Evolutionary conservation across 1,140 invertebrate genomes (phyloP), one percentile per base, ranked within the genome.

Genomic region (Marisa cornuarietis): DNA sequence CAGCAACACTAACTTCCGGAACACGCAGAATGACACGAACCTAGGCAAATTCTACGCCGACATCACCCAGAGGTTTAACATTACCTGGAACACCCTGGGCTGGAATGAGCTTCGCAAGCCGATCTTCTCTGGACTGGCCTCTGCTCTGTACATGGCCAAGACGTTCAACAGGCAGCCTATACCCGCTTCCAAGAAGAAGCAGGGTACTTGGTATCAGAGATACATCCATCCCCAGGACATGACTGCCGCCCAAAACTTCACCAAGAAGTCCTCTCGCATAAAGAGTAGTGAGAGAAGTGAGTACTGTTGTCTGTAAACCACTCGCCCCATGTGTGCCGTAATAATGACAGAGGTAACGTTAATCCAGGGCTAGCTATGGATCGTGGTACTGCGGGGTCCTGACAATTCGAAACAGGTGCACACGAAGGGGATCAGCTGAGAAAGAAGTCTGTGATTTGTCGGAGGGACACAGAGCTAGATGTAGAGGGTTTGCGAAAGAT

Each of bases 211-310:
- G 77, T 73, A 71, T 54, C 77, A 72, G 77, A 71, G 58, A 10
- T 6, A 10, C 49, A 54, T 24, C 65, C 63, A 83, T 52, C 85
- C 81, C 73, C 79, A 81, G 31, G 76, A 80, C 9, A 65, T 71
- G 65, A 76, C 71, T 52, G 81, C 78, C 42, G 85, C 83, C 31
- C 76, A 83, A 52, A 87, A 87, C 79, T 87, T 85, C 66, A 85
- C 83, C 18, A 78, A 83, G 18, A 20, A 76, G 54, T 83, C 84
- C 5, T 54, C 81, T 2, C 72, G 83, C 24, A 76, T 87, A 3
- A 81, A 84, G 65, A 63, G 74, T 71, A 84, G 85, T 86, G 80
- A 84, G 65, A 63, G 74, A 66, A 84, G 85, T 86, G 80, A 74
- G 61, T 51, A 31, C 8, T 73, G 75, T 4, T 22, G n/a, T n/a